Percentiles rank a stretch among this genome's conserved stretches.
Conservation (phyloP, 1,140 invertebrate genomes). For the Homarus americanus region DNA sequence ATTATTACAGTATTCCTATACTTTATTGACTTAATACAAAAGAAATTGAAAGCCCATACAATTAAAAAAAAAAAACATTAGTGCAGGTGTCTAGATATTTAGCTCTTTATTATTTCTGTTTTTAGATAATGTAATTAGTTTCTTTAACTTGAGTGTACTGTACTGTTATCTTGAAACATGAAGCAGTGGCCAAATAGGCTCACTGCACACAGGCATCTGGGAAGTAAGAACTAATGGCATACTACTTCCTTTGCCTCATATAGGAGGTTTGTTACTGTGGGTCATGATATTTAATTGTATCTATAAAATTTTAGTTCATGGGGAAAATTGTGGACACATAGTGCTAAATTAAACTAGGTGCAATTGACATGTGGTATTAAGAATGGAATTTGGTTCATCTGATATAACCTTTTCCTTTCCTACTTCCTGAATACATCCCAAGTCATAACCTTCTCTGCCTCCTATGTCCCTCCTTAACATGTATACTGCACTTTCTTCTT, state of each 20-base stretch:
- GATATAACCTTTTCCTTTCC: background rate
- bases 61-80: background rate
- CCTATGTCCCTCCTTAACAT: background rate
- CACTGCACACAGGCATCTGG: no score
- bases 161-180: background rate
- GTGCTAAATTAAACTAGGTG: background rate
- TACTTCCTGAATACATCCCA: background rate
- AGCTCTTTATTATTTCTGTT: background rate
- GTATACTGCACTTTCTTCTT: conserved; percentile 27
- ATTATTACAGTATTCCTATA: no score
- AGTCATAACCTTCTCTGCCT: background rate
- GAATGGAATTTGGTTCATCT: background rate
- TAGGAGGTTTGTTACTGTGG: background rate
- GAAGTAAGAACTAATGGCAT: background rate
- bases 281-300: background rate
- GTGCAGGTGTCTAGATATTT: background rate
- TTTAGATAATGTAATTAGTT: background rate
- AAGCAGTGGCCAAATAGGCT: no score
- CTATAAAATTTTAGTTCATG: background rate
- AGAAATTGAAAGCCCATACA: background rate
- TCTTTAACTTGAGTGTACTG: background rate
- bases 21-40: no score
- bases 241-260: background rate
- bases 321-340: background rate
- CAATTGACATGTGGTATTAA: background rate